phyloP scores from a whole-genome alignment of 1,140 invertebrate species.

The Caerostris darwini region DNA sequence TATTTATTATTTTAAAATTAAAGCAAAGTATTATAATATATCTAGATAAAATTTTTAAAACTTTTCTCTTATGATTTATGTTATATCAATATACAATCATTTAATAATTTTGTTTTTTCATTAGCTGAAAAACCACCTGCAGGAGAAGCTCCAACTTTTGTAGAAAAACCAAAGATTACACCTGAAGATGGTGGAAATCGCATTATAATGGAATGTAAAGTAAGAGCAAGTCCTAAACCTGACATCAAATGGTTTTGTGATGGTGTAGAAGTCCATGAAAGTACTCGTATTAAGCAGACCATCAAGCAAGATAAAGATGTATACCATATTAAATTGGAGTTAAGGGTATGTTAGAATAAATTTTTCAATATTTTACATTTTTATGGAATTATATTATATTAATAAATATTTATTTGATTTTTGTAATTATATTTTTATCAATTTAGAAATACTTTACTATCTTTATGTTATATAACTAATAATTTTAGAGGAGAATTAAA shows the following conservation, averaged over 20 bases:
- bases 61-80: no score
- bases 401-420: neutral
- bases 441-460: neutral
- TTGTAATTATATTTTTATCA: neutral
- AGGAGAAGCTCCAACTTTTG: slow-evolving; percentile 97
- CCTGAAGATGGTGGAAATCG: slow-evolving; percentile 97
- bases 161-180: slow-evolving; percentile 97
- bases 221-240: slow-evolving; percentile 96
- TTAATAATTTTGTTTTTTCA: slow-evolving; percentile 10
- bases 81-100: no score
- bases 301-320: slow-evolving; percentile 89
- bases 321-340: slow-evolving; percentile 94
- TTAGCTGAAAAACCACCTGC: slow-evolving; percentile 91
- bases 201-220: slow-evolving; percentile 98
- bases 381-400: no score
- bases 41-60: no score
- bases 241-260: slow-evolving; percentile 95
- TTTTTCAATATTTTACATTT: no score
- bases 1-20: no score
- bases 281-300: slow-evolving; percentile 89
- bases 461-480: neutral
- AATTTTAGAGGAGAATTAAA: no score
- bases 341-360: slow-evolving; percentile 85
- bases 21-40: no score
- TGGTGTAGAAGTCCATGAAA: slow-evolving; percentile 90